phyloP scores from a whole-genome alignment of 2,888 invertebrate genomes.

The Ypsolopha scabrella region DNA sequence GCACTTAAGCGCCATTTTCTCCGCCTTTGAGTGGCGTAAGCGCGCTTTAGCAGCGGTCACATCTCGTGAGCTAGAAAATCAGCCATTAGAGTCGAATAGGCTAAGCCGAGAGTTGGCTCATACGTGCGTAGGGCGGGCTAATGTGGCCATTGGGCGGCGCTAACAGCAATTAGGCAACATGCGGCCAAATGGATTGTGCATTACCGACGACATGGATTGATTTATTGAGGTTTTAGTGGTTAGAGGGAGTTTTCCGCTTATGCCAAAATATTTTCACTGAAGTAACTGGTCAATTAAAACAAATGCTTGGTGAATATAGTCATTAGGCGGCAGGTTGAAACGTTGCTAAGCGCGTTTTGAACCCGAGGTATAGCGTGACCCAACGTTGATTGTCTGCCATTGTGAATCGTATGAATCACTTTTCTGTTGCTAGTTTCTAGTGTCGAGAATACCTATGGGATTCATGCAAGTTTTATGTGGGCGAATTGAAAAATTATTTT shows the following conservation, averaged over 20 bases:
- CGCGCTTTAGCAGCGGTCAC: conserved; percentile 61
- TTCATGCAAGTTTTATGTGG: conserved; percentile 30
- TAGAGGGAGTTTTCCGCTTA: conserved; percentile 2
- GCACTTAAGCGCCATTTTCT: conserved; percentile 71
- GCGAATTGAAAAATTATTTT: conserved; percentile 23
- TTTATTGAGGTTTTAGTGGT: conserved; percentile 35
- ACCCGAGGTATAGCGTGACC: conserved; percentile 40
- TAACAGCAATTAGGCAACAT: conserved; percentile 64
- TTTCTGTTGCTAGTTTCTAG: background rate
- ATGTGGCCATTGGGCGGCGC: conserved; percentile 65
- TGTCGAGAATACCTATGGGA: background rate
- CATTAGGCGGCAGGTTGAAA: no score
- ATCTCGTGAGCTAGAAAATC: conserved; percentile 68
- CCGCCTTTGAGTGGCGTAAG: conserved; percentile 70
- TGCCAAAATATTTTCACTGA: conserved; percentile 13
- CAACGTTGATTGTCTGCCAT: conserved; percentile 29
- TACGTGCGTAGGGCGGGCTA: conserved; percentile 18
- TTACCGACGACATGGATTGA: conserved; percentile 63
- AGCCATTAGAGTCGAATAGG: conserved; percentile 56
- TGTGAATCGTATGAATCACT: background rate
- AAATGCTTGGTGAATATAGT: no score
- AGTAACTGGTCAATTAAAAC: no score
- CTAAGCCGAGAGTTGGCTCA: conserved; percentile 35
- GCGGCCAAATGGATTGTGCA: conserved; percentile 65
- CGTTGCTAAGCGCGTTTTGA: conserved; percentile 8